Conservation (phyloP, 1,140 invertebrate genomes). For the Papilio polytes region DNA sequence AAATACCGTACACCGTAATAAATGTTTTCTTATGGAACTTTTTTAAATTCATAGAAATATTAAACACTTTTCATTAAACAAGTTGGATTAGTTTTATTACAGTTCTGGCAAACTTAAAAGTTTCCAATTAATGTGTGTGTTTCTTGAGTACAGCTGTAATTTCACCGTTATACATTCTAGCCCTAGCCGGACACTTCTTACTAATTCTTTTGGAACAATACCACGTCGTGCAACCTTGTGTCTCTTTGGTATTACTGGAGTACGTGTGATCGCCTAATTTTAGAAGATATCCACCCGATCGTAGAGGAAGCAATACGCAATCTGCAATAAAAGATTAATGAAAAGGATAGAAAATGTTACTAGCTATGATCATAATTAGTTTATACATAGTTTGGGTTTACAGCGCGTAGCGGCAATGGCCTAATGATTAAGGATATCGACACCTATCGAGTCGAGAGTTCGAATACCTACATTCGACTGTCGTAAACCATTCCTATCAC, state of each 20-base stretch:
- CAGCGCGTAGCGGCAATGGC: too few relatives aligned
- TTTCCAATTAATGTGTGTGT: constrained; percentile 45
- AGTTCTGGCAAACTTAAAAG: background rate
- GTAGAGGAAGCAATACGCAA: constrained; percentile 44
- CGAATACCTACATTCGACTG: too few relatives aligned
- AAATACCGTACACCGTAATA: too few relatives aligned
- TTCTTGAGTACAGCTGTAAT: constrained; percentile 38
- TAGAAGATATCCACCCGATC: constrained; percentile 43
- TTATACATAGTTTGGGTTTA: too few relatives aligned
- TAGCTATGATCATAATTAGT: too few relatives aligned
- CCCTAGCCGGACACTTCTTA: constrained; percentile 44
- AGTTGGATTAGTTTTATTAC: background rate
- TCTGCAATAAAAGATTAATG: constrained; percentile 39
- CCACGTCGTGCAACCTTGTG: constrained; percentile 46
- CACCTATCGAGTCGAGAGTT: too few relatives aligned
- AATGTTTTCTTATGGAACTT: too few relatives aligned
- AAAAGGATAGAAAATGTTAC: too few relatives aligned
- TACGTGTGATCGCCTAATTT: constrained; percentile 44
- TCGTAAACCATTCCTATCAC: too few relatives aligned
- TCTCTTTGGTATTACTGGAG: constrained; percentile 43
- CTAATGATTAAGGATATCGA: too few relatives aligned
- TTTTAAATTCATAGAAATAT: background rate
- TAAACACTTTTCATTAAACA: background rate
- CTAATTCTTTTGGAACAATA: constrained; percentile 56
- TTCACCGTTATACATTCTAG: constrained; percentile 42